Evolutionary conservation across 2,797 vertebrate genomes (phyloP).

Genomic region (Microctenopoma stevenorrisi): DNA sequence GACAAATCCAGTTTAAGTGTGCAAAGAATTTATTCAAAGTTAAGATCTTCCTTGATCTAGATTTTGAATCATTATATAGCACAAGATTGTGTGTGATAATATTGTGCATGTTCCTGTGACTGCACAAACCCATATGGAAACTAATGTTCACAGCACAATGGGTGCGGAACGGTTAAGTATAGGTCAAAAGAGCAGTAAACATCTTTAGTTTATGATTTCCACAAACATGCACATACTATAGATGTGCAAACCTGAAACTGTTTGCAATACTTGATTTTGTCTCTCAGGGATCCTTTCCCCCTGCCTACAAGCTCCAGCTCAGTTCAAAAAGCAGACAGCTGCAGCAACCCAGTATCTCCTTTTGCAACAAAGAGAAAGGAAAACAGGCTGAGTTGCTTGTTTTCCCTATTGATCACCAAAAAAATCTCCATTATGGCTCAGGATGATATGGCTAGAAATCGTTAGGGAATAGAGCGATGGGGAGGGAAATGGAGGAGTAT

Average conservation of each 20-base stretch:
- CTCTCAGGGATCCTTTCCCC: constrained; percentile 12
- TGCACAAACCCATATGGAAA: constrained; percentile 25
- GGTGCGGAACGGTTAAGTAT: not conserved
- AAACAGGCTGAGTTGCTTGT: constrained; percentile 29
- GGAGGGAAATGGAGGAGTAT: constrained; percentile 31
- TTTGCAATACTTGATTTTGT: constrained; percentile 20
- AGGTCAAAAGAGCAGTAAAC: not conserved
- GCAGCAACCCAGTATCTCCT: constrained; percentile 13
- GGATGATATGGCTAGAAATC: constrained; percentile 54
- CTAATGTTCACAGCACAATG: not conserved
- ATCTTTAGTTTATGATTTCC: not conserved
- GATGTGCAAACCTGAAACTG: not conserved
- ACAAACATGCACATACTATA: not conserved
- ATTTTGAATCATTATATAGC: constrained; percentile 26
- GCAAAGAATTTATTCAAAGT: not conserved
- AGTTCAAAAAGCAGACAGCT: constrained; percentile 47
- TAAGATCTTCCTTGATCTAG: constrained; percentile 15
- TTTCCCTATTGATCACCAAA: constrained; percentile 64
- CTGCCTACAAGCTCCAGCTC: not conserved
- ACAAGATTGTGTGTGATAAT: not conserved
- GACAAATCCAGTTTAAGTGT: constrained; percentile 6
- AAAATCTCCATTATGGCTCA: constrained; percentile 53
- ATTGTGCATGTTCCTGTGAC: not conserved
- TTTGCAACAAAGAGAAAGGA: constrained; percentile 38
- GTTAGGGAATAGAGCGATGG: constrained; percentile 44